Evolutionary conservation across 2,797 vertebrate species (phyloP), one percentile per base, ranked within the genome.

Genomic region (Spondyliosoma cantharus): DNA sequence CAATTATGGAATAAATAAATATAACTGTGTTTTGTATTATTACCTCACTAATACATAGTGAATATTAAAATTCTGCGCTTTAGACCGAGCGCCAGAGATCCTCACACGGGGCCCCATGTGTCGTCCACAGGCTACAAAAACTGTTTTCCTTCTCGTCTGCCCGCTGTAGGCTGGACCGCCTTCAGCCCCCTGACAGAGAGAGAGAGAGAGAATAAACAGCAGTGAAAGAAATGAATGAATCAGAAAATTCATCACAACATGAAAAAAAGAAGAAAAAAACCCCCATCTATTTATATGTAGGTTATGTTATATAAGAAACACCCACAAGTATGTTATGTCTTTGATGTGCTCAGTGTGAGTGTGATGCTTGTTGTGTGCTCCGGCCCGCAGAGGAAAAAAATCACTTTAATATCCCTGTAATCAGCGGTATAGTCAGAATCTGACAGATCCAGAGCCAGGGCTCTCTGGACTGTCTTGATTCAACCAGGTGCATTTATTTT

Each of bases 221-320:
- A 53, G 25, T 4, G 42, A 22, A 60, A 43, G 52, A 45, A 22
- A 42, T 56, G 32, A 74, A 80, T 74, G 61, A 78, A 78, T 71
- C 46, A 42, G 17, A 49, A 43, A 17, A 76, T 62, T 76, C 32
- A 53, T 48, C 57, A 24, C 43, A 53, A 16, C 25, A 58, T 24
- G 8, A 24, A 46, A 46, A 45, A 57, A 17, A 17, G 0, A 2
- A 27, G 13, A 22, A 45, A 46, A 45, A 52, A 17, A 17, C 0
- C 3, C 11, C 25, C 8, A 19, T 3, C 32, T 66, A 8, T 71
- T 48, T 49, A 69, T 53, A 63, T 61, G 59, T 37, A 50, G 13
- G 20, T 7, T 6, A 72, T 24, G 59, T 83, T 85, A 78, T 48
- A 25, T 85, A 83, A 83, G 71, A 71, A 78, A 65, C 81, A 52